phyloP scores from a whole-genome alignment of 2,113 vertebrate genomes.

The Pyxicephalus adspersus region DNA sequence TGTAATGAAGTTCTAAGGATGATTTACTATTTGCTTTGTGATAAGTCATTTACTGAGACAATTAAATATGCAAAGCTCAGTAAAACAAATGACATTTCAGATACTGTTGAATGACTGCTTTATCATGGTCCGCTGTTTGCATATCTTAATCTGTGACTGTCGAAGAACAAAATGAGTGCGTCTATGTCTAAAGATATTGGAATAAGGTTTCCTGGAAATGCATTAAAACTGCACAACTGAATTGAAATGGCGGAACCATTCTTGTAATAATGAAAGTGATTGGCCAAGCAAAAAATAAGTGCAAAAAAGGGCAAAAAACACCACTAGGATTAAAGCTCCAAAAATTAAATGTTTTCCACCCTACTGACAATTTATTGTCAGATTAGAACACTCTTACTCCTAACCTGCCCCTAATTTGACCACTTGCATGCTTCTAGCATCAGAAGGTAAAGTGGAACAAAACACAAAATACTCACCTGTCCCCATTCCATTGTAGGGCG shows the following conservation, averaged over 20 bases:
- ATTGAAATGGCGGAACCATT: neutral
- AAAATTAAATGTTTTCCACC: no score
- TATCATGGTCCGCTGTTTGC: slow-evolving; percentile 66
- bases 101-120: slow-evolving; percentile 70
- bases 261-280: no score
- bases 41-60: slow-evolving; percentile 71
- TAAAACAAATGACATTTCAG: slow-evolving; percentile 75
- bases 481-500: no score
- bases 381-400: no score
- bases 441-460: no score
- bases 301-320: no score
- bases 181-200: slow-evolving; percentile 17
- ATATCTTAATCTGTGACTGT: slow-evolving; percentile 29
- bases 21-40: slow-evolving; percentile 71
- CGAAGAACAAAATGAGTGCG: slow-evolving; percentile 49
- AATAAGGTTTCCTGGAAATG: neutral
- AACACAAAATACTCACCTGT: no score
- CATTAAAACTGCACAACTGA: neutral
- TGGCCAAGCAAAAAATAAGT: no score
- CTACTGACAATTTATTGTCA: no score
- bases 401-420: no score
- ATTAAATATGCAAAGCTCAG: slow-evolving; percentile 74
- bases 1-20: slow-evolving; percentile 72
- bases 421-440: no score
- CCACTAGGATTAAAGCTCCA: no score